phyloP scores from a whole-genome alignment of 2,888 invertebrate species.

The Tenthredo scrophulariae region DNA sequence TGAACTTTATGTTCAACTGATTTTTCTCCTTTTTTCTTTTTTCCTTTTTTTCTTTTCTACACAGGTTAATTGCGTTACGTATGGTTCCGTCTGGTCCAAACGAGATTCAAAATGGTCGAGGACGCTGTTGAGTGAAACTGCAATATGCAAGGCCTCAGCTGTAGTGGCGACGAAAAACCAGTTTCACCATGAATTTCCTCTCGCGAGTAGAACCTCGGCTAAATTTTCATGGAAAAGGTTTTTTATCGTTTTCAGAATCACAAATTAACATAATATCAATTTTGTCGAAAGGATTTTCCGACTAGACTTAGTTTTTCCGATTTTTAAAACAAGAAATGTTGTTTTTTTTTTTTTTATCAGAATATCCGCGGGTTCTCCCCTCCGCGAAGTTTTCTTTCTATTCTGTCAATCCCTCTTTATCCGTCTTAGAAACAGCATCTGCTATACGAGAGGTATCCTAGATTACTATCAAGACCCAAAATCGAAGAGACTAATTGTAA shows the following conservation, averaged over 20 bases:
- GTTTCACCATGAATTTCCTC: not conserved
- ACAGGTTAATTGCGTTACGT: constrained; percentile 25
- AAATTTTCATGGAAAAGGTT: too few species aligned
- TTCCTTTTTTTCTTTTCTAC: not conserved
- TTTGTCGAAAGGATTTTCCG: too few species aligned
- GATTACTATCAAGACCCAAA: not conserved
- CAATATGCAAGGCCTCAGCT: not conserved
- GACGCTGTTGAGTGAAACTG: not conserved
- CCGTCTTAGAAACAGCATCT: not conserved
- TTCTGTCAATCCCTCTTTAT: not conserved
- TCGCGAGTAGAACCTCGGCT: not conserved
- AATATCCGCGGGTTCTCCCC: too few species aligned
- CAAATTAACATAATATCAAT: too few species aligned
- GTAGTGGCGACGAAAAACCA: not conserved
- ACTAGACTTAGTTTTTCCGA: too few species aligned
- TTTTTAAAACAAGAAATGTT: too few species aligned
- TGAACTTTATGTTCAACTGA: constrained; percentile 25
- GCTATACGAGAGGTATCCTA: not conserved
- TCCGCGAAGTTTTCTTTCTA: not conserved
- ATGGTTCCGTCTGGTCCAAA: not conserved
- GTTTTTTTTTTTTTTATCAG: too few species aligned
- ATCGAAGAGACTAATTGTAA: constrained; percentile 27
- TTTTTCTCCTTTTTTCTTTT: not conserved
- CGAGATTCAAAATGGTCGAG: not conserved
- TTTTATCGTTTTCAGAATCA: too few species aligned